Conservation (phyloP, 2,888 invertebrate species). For the Oscheius sp. region DNA sequence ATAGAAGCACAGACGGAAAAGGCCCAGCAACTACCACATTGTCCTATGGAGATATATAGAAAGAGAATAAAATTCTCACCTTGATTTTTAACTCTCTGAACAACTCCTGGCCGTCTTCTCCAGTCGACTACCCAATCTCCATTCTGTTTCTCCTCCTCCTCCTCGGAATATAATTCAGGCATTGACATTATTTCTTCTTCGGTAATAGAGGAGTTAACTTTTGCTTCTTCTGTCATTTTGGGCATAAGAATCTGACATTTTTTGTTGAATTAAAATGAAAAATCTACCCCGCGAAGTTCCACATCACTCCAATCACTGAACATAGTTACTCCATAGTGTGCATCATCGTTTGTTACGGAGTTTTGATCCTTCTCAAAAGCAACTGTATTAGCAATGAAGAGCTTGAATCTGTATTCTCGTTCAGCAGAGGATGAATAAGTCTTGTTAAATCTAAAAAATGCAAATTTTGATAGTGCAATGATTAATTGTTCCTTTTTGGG, state of each 20-base stretch:
- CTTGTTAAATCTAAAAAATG: background rate
- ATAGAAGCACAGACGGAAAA: slow-evolving; percentile 58
- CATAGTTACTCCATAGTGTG: slow-evolving; percentile 43
- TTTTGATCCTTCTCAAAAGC: slow-evolving; percentile 40
- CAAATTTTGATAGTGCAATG: background rate
- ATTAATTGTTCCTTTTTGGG: too few relatives aligned
- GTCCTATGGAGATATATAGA: slow-evolving; percentile 15
- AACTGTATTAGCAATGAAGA: slow-evolving; percentile 33
- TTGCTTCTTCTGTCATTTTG: too few relatives aligned
- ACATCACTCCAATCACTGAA: slow-evolving; percentile 43
- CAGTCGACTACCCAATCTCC: too few relatives aligned
- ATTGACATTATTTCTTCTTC: too few relatives aligned
- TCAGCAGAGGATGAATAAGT: background rate
- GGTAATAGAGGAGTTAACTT: too few relatives aligned
- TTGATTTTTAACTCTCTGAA: slow-evolving; percentile 61
- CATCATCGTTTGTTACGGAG: too few relatives aligned
- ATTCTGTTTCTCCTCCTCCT: too few relatives aligned
- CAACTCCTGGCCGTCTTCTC: slow-evolving; percentile 44
- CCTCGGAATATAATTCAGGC: too few relatives aligned
- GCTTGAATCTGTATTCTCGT: slow-evolving; percentile 23
- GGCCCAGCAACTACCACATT: slow-evolving; percentile 63
- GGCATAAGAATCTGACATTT: background rate
- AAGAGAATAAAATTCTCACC: slow-evolving; percentile 26
- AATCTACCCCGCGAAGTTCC: slow-evolving; percentile 32
- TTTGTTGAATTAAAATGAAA: background rate